Evolutionary conservation across 2,113 vertebrate genomes (phyloP), one percentile per base, ranked within the genome.

Genomic region (Rhadina sibilatrix): DNA sequence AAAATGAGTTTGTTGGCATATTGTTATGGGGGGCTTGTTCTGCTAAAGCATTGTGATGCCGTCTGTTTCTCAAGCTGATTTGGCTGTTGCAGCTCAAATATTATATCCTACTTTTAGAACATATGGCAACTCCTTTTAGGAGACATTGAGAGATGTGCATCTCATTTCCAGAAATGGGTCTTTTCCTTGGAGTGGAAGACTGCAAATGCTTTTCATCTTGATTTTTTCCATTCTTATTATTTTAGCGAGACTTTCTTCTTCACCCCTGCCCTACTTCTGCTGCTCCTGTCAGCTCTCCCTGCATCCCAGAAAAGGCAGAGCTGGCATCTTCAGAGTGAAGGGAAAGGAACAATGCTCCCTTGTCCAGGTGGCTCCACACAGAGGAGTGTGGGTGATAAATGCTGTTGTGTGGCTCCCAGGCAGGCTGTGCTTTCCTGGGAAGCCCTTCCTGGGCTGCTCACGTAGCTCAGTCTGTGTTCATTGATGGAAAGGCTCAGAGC

Each of bases 21-120:
- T 97, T 96, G 93, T 97, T 97, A 87, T 50, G 89, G 94, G 95
- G 92, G 94, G 94, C 96, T 97, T 95, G 92, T 97, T 97, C 97
- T 96, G 96, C 94, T 97, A 83, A 96, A 96, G 97, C 96, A 97
- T 96, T 90, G 90, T 96, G 69, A 87, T 95, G 95, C 97, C 97
- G 97, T 98, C 98, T 98, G 98, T 97, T 97, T 94, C 96, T 93
- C 97, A 96, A 95, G 97, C 95, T 97, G 97, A 96, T 97, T 97
- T 98, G 97, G 97, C 97, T 94, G 97, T 96, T 95, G 38, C 86
- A 96, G 87, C 96, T 97, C 95, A 97, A 98, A 98, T 96, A 97
- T 92, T 96, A 97, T 85, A 95, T 96, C 95, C 90, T 96, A 5
- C 52, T 97, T 97, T 96, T 94, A 80, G 95, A 98, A 95, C 96